phyloP scores from a whole-genome alignment of 2,797 vertebrate genomes.

The Dendrocincla tyrannina region DNA sequence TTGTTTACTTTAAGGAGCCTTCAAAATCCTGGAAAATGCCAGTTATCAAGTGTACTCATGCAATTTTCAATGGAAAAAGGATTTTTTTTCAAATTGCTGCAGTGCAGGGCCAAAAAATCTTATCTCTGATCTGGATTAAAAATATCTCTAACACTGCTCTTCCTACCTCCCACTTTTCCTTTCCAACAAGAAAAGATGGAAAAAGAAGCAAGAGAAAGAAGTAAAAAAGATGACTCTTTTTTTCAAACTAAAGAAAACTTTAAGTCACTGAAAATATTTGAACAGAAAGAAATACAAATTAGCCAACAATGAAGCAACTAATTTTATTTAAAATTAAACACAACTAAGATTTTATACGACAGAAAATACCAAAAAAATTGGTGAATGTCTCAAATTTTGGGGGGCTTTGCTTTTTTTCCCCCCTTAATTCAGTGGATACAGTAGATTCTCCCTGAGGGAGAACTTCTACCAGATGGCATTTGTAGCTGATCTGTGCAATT shows the following conservation, averaged over 20 bases:
- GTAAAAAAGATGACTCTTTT: background rate
- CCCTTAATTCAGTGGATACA: background rate
- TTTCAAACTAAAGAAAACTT: conserved; percentile 34
- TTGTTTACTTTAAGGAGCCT: background rate
- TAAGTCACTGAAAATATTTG: conserved; percentile 18
- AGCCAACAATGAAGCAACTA: conserved; percentile 55
- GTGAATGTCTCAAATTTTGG: background rate
- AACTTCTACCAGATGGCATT: background rate
- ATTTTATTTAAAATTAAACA: conserved; percentile 54
- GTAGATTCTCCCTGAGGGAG: background rate
- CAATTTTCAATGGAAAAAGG: background rate
- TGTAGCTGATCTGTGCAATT: conserved; percentile 2
- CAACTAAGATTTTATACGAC: background rate
- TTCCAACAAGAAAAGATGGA: conserved; percentile 39
- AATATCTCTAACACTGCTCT: conserved; percentile 17
- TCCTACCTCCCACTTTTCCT: conserved; percentile 55
- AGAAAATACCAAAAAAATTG: conserved; percentile 2
- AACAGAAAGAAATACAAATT: conserved; percentile 62
- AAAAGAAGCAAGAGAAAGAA: conserved; percentile 33
- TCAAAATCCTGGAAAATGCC: background rate
- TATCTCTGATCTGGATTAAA: background rate
- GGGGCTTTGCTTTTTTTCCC: background rate
- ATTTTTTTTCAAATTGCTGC: background rate
- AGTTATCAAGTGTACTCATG: background rate
- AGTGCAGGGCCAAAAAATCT: background rate